Conservation (phyloP, 2,888 invertebrate genomes). For the Drosophila buzzatii region DNA sequence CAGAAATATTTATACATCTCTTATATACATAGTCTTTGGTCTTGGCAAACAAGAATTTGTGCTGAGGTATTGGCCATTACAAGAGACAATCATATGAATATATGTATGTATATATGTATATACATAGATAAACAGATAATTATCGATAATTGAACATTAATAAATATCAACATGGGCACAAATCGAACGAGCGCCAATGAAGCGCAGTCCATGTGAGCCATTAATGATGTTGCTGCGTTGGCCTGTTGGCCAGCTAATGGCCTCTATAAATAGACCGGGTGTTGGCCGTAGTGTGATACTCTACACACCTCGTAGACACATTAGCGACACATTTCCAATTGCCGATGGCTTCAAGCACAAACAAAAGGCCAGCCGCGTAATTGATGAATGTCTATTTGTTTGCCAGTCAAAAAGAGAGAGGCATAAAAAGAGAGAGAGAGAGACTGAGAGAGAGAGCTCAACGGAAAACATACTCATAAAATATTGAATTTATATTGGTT, state of each 20-base stretch:
- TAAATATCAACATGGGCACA: constrained; percentile 61
- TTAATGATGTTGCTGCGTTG: constrained; percentile 55
- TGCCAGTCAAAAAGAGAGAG: not conserved
- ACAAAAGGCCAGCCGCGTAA: constrained; percentile 30
- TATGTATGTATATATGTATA: constrained; percentile 22
- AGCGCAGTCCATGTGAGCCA: constrained; percentile 38
- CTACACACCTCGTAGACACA: constrained; percentile 48
- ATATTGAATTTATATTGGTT: constrained; percentile 70
- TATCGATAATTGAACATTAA: constrained; percentile 70
- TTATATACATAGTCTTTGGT: not conserved
- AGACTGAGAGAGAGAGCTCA: constrained; percentile 3
- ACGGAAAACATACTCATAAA: constrained; percentile 55
- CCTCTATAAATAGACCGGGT: constrained; percentile 45
- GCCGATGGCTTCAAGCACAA: constrained; percentile 27
- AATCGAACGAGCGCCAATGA: constrained; percentile 21
- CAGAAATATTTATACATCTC: not conserved
- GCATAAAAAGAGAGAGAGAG: constrained; percentile 4
- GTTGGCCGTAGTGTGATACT: constrained; percentile 26
- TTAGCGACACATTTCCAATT: constrained; percentile 51
- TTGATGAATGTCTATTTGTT: constrained; percentile 59
- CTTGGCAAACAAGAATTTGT: constrained; percentile 8
- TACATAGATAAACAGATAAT: constrained; percentile 62
- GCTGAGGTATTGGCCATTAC: constrained; percentile 5
- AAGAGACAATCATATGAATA: constrained; percentile 34
- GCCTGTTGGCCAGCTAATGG: constrained; percentile 47